A percentile compares a stretch with the other conserved stretches of the same genome.
Conservation (phyloP, 92 coral and sea anemone genomes). For the Parazoanthus swiftii region DNA sequence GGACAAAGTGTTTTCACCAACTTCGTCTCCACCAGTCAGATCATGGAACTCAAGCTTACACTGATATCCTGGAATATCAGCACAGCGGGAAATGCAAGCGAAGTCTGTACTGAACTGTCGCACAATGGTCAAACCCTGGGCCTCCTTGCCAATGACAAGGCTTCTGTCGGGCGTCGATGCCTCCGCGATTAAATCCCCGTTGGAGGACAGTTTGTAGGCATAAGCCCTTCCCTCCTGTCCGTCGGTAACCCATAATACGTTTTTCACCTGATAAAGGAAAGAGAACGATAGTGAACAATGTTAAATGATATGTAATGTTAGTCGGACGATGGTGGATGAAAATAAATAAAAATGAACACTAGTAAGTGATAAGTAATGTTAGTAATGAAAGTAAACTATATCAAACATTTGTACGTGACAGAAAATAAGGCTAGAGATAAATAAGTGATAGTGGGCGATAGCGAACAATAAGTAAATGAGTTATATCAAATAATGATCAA, state of each 20-base stretch:
- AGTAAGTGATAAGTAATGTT: too few relatives aligned
- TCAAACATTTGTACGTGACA: too few relatives aligned
- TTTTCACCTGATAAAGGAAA: slow-evolving; percentile 28
- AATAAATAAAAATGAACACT: background rate
- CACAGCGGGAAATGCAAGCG: slow-evolving; percentile 86
- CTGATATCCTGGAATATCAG: slow-evolving; percentile 81
- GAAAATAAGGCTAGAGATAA: too few relatives aligned
- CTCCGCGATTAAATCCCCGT: slow-evolving; percentile 65
- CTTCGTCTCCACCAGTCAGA: slow-evolving; percentile 60
- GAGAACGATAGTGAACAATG: background rate
- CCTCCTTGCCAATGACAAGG: slow-evolving; percentile 71
- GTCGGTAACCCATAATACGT: slow-evolving; percentile 88
- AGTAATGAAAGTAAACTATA: too few relatives aligned
- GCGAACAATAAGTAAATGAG: background rate
- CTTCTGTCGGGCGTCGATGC: slow-evolving; percentile 64
- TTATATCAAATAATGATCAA: background rate
- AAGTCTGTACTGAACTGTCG: slow-evolving; percentile 82
- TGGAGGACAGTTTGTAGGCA: slow-evolving; percentile 70
- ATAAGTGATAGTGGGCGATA: background rate
- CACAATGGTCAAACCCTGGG: slow-evolving; percentile 92
- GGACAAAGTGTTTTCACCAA: slow-evolving; percentile 76
- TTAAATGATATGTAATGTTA: background rate
- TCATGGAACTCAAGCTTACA: slow-evolving; percentile 95
- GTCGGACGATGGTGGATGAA: background rate
- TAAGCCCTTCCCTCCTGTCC: slow-evolving; percentile 68